Conservation (phyloP, 2,888 invertebrate species). For the Elegia similella region DNA sequence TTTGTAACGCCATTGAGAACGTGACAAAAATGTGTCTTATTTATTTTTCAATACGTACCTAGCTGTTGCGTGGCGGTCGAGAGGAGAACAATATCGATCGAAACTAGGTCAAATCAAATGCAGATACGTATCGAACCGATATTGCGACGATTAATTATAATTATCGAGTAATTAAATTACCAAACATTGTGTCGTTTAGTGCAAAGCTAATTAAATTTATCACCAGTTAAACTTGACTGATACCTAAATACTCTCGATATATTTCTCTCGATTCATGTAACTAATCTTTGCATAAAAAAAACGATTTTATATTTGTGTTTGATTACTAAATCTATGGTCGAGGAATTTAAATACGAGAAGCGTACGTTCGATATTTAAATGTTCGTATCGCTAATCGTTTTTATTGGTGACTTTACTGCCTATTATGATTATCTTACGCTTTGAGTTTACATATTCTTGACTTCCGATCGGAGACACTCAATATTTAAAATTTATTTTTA, state of each 20-base stretch:
- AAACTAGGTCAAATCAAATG: constrained; percentile 12
- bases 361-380: constrained; percentile 64
- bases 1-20: constrained; percentile 9
- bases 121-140: constrained; percentile 3
- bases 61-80: constrained; percentile 7
- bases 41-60: constrained; percentile 16
- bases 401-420: constrained; percentile 76
- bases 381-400: constrained; percentile 73
- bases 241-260: too few species aligned
- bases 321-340: constrained; percentile 30
- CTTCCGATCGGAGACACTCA: constrained; percentile 28
- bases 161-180: not conserved
- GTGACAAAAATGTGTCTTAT: constrained; percentile 16
- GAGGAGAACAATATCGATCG: constrained; percentile 9
- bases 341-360: constrained; percentile 58
- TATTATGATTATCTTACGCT: constrained; percentile 65
- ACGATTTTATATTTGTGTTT: too few species aligned
- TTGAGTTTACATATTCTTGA: constrained; percentile 45
- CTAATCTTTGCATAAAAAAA: too few species aligned
- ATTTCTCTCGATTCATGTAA: too few species aligned
- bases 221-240: not conserved
- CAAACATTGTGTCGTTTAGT: not conserved
- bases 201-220: not conserved
- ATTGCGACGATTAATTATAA: not conserved
- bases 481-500: constrained; percentile 2